Conservation (phyloP, 2,113 vertebrate genomes). For the Poeciliopsis prolifica region DNA sequence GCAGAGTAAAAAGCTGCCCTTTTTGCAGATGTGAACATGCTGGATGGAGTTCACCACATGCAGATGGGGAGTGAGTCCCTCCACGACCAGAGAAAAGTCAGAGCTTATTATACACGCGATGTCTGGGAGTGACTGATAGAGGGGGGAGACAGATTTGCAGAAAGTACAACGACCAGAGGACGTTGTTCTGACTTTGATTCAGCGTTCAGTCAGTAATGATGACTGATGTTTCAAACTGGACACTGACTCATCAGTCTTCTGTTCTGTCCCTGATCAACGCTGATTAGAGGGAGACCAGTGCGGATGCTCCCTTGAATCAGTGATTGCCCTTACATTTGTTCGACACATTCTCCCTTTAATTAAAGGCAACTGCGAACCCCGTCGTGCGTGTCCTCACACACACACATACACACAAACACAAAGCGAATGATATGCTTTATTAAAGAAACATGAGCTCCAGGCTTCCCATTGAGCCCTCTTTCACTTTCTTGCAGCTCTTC, state of each 20-base stretch:
- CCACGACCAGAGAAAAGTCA: slow-evolving; percentile 36
- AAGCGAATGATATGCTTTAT: slow-evolving; percentile 23
- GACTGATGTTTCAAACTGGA: slow-evolving; percentile 38
- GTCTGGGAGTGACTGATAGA: slow-evolving; percentile 44
- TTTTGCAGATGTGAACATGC: neutral
- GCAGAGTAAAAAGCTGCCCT: neutral
- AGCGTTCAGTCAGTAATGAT: slow-evolving; percentile 28
- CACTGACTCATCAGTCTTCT: slow-evolving; percentile 49
- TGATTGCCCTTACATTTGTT: slow-evolving; percentile 62
- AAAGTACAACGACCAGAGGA: slow-evolving; percentile 13
- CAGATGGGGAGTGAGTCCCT: slow-evolving; percentile 9
- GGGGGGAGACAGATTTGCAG: slow-evolving; percentile 2
- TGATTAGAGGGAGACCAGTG: slow-evolving; percentile 44
- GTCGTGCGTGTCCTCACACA: neutral
- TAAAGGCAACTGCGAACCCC: slow-evolving; percentile 43
- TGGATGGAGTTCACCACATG: neutral
- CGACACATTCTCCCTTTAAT: slow-evolving; percentile 49
- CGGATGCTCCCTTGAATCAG: slow-evolving; percentile 25
- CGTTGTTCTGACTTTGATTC: slow-evolving; percentile 23
- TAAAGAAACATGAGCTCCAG: slow-evolving; percentile 59
- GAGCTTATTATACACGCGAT: slow-evolving; percentile 35
- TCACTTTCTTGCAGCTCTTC: slow-evolving; percentile 27
- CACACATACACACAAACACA: slow-evolving; percentile 11
- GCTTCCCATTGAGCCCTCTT: neutral
- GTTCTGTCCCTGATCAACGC: slow-evolving; percentile 33